Evolutionary conservation across 1,140 invertebrate genomes (phyloP).

Genomic region (Phthorimaea operculella): DNA sequence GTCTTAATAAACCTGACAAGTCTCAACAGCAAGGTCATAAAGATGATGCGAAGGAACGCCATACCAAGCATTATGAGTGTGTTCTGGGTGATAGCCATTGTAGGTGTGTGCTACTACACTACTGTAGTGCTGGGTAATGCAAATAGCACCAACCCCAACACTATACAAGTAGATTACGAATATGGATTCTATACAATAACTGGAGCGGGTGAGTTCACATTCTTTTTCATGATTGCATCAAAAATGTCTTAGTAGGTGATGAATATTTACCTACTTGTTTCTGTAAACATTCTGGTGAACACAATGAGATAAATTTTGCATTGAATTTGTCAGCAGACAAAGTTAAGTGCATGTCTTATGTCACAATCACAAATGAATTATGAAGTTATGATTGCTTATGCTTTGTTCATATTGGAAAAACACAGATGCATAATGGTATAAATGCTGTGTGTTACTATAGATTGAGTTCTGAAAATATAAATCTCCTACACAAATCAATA

Average conservation of each 20-base stretch:
- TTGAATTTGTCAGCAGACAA: too few species aligned
- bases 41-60: constrained; percentile 64
- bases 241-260: too few species aligned
- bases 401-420: too few species aligned
- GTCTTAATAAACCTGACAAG: constrained; percentile 67
- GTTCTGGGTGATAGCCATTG: constrained; percentile 67
- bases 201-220: constrained; percentile 59
- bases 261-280: neutral
- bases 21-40: constrained; percentile 61
- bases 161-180: constrained; percentile 67
- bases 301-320: too few species aligned
- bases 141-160: constrained; percentile 51
- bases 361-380: too few species aligned
- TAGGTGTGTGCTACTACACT: constrained; percentile 68
- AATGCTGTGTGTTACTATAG: too few species aligned
- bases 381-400: too few species aligned
- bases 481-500: too few species aligned
- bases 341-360: too few species aligned
- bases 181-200: constrained; percentile 70
- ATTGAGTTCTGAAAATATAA: too few species aligned
- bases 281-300: neutral
- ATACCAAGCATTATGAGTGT: constrained; percentile 68
- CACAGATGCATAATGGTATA: too few species aligned
- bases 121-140: constrained; percentile 61
- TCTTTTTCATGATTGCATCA: neutral